A percentile compares a stretch with the other conserved stretches of the same genome.
These are phyloP conservation scores for Hypercompe scribonia DNA, from an alignment of 2,888 invertebrate genomes.

Conservation along the genomic window DNA sequence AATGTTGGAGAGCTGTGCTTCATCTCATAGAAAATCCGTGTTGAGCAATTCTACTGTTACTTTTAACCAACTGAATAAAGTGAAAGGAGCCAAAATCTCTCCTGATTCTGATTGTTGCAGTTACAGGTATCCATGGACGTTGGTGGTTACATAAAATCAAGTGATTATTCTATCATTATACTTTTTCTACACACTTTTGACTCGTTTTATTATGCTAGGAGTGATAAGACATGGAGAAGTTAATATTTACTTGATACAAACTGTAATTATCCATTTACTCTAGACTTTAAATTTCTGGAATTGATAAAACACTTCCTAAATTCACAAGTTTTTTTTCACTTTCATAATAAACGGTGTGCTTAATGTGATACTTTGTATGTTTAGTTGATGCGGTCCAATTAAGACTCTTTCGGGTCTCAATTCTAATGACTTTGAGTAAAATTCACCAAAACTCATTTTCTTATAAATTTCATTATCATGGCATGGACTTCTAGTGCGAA, in stretches of 20 bases:
- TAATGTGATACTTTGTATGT: background rate
- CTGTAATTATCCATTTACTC: background rate
- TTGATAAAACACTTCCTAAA: background rate
- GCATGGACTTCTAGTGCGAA: too few species aligned
- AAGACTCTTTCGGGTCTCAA: background rate
- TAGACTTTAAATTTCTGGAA: background rate
- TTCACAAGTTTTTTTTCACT: too few species aligned
- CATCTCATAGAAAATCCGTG: too few species aligned
- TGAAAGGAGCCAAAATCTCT: too few species aligned
- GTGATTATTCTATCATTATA: too few species aligned
- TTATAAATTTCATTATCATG: too few species aligned
- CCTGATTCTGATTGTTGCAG: too few species aligned
- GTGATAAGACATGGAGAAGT: background rate
- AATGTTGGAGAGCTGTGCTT: too few species aligned
- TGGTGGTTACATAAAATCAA: background rate
- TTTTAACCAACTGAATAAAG: too few species aligned
- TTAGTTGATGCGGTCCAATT: background rate
- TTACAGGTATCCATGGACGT: background rate
- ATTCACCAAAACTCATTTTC: too few species aligned
- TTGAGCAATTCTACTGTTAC: too few species aligned
- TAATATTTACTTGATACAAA: background rate
- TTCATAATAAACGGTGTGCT: background rate
- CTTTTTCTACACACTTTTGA: background rate
- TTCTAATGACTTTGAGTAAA: background rate
- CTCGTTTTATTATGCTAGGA: background rate